Evolutionary conservation across 2,113 vertebrate species (phyloP), one percentile per base, ranked within the genome.

Genomic region (Chlamydotis undulata): DNA sequence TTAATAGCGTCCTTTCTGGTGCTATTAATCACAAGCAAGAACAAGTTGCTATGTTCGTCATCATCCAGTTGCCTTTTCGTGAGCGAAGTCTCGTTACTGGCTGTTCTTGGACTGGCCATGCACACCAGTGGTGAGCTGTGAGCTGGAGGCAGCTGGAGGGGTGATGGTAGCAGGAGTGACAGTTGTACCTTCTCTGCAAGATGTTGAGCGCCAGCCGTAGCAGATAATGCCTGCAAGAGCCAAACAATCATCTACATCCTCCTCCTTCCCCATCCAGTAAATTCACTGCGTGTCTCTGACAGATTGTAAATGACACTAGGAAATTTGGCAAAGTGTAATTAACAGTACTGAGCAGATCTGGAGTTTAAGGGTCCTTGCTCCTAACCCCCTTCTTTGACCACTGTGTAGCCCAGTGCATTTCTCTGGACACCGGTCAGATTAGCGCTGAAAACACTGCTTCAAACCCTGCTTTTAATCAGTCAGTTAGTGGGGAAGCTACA

Each of bases 151-250:
- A 18, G 57, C 75, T 64, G 67, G 68, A 19, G 28, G 21, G 49
- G 9, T 68, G 60, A 10, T 49, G 55, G 22, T 65, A 65, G 65
- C 80, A 70, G 31, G 56, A 60, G 28, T 82, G 89, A 6, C 59
- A 43, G 45, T 25, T 18, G 28, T 5, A 6, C 79, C 83, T 57
- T 39, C 0, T 0, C 52, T 45, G 8, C 1, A 0, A 49, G 83
- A 18, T 1, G 9, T 0, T 35, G 71, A 43, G 78, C 59, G 17
- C 12, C 4, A 23, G 45, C 75, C 31, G 5, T 2, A 16, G 75
- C 61, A 83, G 75, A 10, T 21, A 52, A 7, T 13, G 25, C 69
- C 65, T 69, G 74, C 37, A 31, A 64, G 64, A 65, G 59, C 33
- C 57, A 29, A 39, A 24, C 14, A 52, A 8, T 19, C 37, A 6